These are phyloP conservation scores for Leptopilina syphax DNA, from an alignment of 2,888 invertebrate genomes.

Conservation along the genomic window DNA sequence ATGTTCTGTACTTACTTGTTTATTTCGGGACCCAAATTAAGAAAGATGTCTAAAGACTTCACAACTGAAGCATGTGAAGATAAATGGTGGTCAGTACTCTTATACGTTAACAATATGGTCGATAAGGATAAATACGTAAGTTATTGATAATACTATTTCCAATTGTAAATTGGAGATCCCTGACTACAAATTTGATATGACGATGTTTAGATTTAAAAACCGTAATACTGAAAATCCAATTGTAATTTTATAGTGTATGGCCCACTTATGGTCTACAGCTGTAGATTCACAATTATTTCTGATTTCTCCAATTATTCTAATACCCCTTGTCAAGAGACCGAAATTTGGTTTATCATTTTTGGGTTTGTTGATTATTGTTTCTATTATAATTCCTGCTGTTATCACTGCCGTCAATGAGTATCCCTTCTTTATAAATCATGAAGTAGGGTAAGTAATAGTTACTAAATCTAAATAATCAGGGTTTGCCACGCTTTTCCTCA, in stretches of 20 bases:
- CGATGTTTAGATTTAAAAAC: no score
- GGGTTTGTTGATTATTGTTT: slow-evolving; percentile 62
- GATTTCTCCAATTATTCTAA: slow-evolving; percentile 78
- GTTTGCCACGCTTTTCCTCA: no score
- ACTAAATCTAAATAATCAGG: no score
- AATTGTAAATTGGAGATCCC: no score
- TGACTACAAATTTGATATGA: no score
- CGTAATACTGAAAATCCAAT: neutral
- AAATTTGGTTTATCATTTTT: slow-evolving; percentile 68
- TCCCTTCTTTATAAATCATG: slow-evolving; percentile 53
- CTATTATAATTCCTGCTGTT: slow-evolving; percentile 67
- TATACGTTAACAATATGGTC: slow-evolving; percentile 78
- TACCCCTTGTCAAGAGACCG: slow-evolving; percentile 76
- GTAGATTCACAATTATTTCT: slow-evolving; percentile 80
- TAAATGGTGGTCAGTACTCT: slow-evolving; percentile 78
- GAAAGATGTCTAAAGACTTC: slow-evolving; percentile 52
- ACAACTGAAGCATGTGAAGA: slow-evolving; percentile 70
- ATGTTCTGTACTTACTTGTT: slow-evolving; percentile 77
- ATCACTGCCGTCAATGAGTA: slow-evolving; percentile 74
- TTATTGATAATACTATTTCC: slow-evolving; percentile 12
- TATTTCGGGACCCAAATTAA: slow-evolving; percentile 77
- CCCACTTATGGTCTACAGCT: slow-evolving; percentile 80
- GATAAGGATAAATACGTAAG: slow-evolving; percentile 71
- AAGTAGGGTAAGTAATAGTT: neutral
- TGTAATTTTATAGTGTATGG: slow-evolving; percentile 73